Evolutionary conservation across 2,113 vertebrate genomes (phyloP).

Genomic region (Athene cunicularia): DNA sequence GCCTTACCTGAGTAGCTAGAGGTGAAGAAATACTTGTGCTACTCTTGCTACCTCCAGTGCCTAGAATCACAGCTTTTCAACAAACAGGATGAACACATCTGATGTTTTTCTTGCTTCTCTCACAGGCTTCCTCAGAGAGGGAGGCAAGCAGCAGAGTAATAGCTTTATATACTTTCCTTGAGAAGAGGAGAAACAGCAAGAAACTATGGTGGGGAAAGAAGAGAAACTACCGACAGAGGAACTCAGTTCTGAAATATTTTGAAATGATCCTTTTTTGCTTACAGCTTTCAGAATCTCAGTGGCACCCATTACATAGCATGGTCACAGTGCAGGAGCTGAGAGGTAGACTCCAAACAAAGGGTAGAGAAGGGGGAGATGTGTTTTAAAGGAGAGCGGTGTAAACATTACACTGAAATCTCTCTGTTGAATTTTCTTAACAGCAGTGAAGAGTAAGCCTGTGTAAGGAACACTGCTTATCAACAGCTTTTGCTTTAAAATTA

Average conservation of each 20-base stretch:
- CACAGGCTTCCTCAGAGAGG: background rate
- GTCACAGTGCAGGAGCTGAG: background rate
- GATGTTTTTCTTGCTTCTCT: background rate
- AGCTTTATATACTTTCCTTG: background rate
- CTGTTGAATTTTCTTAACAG: background rate
- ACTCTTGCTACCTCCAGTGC: background rate
- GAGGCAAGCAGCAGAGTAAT: background rate
- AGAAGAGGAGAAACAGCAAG: background rate
- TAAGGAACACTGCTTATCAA: background rate
- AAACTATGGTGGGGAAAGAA: background rate
- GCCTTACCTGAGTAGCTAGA: background rate
- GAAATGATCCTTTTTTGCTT: background rate
- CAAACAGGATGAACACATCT: background rate
- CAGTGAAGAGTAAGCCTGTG: background rate
- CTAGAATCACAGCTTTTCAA: background rate
- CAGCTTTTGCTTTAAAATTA: background rate
- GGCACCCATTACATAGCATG: background rate
- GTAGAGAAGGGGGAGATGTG: background rate
- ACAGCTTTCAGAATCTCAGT: background rate
- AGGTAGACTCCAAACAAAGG: constrained; percentile 17
- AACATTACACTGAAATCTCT: background rate
- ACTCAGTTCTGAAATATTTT: background rate
- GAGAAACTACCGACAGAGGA: background rate
- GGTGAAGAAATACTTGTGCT: background rate
- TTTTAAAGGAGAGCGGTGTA: background rate